Percentiles rank a stretch among this genome's conserved stretches.
These are phyloP conservation scores for Listrodromus nycthemerus DNA, from an alignment of 2,888 invertebrate species.

Conservation along the genomic window DNA sequence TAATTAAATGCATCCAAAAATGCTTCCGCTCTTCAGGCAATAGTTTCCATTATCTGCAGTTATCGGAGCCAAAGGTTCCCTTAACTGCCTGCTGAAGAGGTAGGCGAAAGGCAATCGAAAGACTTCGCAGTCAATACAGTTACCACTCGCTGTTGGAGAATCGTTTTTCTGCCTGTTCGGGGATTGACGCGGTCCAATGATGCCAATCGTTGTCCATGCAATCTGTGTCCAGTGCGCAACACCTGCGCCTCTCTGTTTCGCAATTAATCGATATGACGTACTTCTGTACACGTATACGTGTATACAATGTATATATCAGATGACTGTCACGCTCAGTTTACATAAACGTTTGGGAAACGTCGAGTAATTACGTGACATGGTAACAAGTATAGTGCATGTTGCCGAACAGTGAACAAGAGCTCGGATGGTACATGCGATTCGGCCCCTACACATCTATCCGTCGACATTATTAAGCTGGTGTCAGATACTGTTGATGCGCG, in stretches of 20 bases:
- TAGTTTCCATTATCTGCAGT: neutral
- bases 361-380: conserved; percentile 37
- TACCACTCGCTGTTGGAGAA: neutral
- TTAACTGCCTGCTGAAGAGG: neutral
- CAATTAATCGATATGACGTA: conserved; percentile 39
- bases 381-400: conserved; percentile 9
- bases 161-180: neutral
- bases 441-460: neutral
- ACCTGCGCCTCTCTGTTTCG: neutral
- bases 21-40: neutral
- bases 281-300: neutral
- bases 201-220: conserved; percentile 6
- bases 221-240: neutral
- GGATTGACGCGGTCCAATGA: neutral
- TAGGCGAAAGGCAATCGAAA: neutral
- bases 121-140: neutral
- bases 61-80: neutral
- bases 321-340: conserved; percentile 16
- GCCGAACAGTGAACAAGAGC: neutral
- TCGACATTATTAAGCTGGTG: conserved; percentile 41
- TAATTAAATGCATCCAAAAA: neutral
- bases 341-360: conserved; percentile 41
- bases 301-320: neutral
- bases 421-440: neutral
- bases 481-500: conserved; percentile 17